A percentile compares a stretch with the other conserved stretches of the same genome.
These are phyloP conservation scores for Galeopsomyia nigrocyanea DNA, from an alignment of 2,888 invertebrate genomes.

Conservation along the genomic window DNA sequence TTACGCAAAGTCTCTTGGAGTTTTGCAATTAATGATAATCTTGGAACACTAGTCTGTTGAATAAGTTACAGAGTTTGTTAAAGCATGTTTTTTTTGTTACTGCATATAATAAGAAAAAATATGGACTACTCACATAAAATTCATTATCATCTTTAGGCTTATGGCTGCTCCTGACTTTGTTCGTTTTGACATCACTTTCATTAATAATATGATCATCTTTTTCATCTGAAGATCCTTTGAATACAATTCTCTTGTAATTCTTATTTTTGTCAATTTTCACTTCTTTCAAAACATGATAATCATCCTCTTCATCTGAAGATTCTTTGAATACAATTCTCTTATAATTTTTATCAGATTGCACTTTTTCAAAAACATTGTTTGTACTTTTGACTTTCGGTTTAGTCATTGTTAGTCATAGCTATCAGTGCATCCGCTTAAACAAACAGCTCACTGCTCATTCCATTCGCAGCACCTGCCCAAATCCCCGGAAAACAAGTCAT, in stretches of 20 bases:
- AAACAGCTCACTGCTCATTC: too few relatives aligned
- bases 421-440: constrained; percentile 56
- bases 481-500: too few relatives aligned
- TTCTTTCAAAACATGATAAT: constrained; percentile 22
- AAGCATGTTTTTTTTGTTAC: too few relatives aligned
- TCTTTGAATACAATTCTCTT: constrained; percentile 20
- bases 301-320: constrained; percentile 40
- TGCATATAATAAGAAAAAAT: constrained; percentile 63
- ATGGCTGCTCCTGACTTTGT: constrained; percentile 35
- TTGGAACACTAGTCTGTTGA: constrained; percentile 27
- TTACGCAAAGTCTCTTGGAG: constrained; percentile 13
- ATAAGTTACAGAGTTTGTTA: constrained; percentile 54
- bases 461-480: too few relatives aligned
- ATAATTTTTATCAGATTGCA: constrained; percentile 50
- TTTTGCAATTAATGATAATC: constrained; percentile 19
- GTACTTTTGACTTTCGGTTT: constrained; percentile 54
- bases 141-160: constrained; percentile 49
- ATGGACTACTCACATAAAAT: constrained; percentile 55
- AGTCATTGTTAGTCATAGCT: constrained; percentile 52
- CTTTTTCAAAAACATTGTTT: constrained; percentile 51
- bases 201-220: constrained; percentile 34
- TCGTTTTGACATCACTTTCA: constrained; percentile 15
- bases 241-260: constrained; percentile 21
- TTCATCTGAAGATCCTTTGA: constrained; percentile 30
- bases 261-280: constrained; percentile 61